These are phyloP conservation scores for Nineta flava DNA, from an alignment of 2,888 invertebrate genomes.

Conservation along the genomic window DNA sequence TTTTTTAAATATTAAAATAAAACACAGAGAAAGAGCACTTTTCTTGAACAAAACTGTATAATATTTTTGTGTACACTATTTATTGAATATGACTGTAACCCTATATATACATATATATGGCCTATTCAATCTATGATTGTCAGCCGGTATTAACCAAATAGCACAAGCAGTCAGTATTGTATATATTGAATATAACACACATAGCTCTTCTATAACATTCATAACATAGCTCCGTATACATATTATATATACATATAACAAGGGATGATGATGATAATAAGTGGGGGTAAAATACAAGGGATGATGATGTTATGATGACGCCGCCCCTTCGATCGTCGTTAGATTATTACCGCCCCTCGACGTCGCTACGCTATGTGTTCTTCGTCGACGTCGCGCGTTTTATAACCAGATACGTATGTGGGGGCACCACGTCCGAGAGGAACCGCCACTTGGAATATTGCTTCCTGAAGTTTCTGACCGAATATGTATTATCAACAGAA, in stretches of 20 bases:
- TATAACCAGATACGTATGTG: background rate
- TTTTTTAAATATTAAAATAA: no score
- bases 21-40: no score
- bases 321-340: constrained; percentile 9
- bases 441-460: constrained; percentile 33
- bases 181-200: no score
- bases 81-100: background rate
- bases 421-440: constrained; percentile 24
- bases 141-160: no score
- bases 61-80: no score
- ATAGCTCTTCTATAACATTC: no score
- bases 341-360: constrained; percentile 13
- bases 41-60: no score
- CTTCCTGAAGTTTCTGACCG: constrained; percentile 18
- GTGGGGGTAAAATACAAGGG: constrained; percentile 6
- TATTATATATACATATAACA: no score
- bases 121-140: background rate
- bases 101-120: no score
- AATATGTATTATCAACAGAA: constrained; percentile 1
- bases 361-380: no score
- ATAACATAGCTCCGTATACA: no score
- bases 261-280: background rate
- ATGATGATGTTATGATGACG: constrained; percentile 10
- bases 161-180: background rate
- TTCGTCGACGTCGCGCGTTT: no score